phyloP scores from a whole-genome alignment of 2,888 invertebrate species.

The Calephelis perditalis region DNA sequence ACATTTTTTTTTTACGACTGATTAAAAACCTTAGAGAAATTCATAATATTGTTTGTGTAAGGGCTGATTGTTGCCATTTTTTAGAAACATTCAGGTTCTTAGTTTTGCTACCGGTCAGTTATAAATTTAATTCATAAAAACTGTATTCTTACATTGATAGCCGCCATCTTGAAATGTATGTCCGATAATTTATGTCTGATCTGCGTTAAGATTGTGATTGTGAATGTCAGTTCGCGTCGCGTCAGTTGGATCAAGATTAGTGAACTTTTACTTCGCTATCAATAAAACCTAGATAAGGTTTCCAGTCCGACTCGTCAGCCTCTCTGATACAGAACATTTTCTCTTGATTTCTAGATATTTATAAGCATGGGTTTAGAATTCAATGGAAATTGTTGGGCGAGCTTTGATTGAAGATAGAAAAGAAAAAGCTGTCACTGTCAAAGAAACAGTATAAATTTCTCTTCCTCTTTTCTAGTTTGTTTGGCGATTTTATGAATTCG shows the following conservation, averaged over 20 bases:
- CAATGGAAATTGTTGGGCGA: not conserved
- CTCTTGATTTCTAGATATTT: conserved; percentile 22
- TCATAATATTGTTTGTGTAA: too few relatives aligned
- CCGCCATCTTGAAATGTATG: not conserved
- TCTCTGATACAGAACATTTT: conserved; percentile 27
- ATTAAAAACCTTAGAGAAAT: too few relatives aligned
- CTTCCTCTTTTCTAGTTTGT: too few relatives aligned
- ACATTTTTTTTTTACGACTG: not conserved
- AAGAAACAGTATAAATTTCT: too few relatives aligned
- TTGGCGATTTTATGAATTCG: too few relatives aligned
- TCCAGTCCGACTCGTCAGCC: conserved; percentile 29
- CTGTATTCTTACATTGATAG: too few relatives aligned
- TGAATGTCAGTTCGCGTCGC: conserved; percentile 15
- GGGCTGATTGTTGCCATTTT: too few relatives aligned
- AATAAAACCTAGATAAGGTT: conserved; percentile 28
- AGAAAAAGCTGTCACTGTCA: too few relatives aligned
- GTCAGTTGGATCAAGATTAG: conserved; percentile 25
- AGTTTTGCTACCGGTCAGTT: too few relatives aligned
- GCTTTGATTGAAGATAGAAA: too few relatives aligned
- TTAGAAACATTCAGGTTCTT: too few relatives aligned
- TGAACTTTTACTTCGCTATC: conserved; percentile 28
- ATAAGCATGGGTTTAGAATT: conserved; percentile 12
- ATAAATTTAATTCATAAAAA: too few relatives aligned
- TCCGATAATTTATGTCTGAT: conserved; percentile 3
- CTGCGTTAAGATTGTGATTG: conserved; percentile 10